Base-by-base conservation (phyloP, 1,140 invertebrate genomes). In the Halesus radiatus region DNA sequence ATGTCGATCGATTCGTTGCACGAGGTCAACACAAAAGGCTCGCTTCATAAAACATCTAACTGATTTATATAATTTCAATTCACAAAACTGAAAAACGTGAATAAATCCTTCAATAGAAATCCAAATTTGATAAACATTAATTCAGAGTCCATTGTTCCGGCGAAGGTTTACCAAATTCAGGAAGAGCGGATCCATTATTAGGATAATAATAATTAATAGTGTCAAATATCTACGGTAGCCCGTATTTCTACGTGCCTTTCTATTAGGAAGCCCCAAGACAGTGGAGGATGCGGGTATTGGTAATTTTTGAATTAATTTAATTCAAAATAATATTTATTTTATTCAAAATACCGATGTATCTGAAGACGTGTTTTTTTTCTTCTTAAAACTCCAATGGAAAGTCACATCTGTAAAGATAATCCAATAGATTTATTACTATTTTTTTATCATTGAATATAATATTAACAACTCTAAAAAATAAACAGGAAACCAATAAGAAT, bases 141-240 rank as follows among this genome's bases (percentile, higher is more conserved):
- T 45, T 45, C 20, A 7, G n/a, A 20, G 54, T 22, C 54, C 20
- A 15, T 20, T 22, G 23, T 22, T 60, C 8, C 22, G 20, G 8
- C 3, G 13, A 60, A 20, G n/a, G 20, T 22, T 15, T 20, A 60
- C 20, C 18, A 7, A 60, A 20, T 15, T 13, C 20, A 26, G 13
- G 58, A 23, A 60, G 20, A 15, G 18, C 20, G 58, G 58, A 60
- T 15, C 37, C 37, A 45, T 45, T 60, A 23, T 20, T 60, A 22
- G 20, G 20, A 32, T 16, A 32, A 68, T 18, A 68, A 45, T 68
- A 32, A 68, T 68, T 50, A 68, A 68, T 68, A 37, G 64, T 37
- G 32, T 68, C 64, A 68, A 68, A 68, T 68, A 68, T 37, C 64
- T 68, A 20, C 6, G 29, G 64, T 8, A 23, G 20, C 18, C 29